These are phyloP conservation scores for Macquaria australasica DNA, from an alignment of 2,113 vertebrate species.

Conservation along the genomic window DNA sequence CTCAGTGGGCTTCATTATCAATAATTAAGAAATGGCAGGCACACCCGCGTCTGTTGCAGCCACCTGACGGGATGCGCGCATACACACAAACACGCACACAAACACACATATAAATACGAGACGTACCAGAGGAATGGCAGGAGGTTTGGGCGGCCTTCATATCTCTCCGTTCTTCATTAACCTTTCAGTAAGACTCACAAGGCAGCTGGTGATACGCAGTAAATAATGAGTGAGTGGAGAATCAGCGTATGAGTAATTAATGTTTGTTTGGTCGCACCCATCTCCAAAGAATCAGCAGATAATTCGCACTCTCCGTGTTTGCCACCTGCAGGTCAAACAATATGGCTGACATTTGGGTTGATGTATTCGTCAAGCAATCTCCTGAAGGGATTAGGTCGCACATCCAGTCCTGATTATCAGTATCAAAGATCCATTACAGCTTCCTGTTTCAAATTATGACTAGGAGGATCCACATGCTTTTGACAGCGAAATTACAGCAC, in stretches of 20 bases:
- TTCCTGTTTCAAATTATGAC: constrained; percentile 6
- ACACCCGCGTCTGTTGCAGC: constrained; percentile 67
- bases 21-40: constrained; percentile 84
- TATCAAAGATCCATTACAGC: constrained; percentile 17
- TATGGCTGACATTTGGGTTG: constrained; percentile 56
- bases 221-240: constrained; percentile 71
- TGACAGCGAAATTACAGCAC: neutral
- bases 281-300: constrained; percentile 42
- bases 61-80: constrained; percentile 57
- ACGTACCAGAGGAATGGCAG: constrained; percentile 42
- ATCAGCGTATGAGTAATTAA: constrained; percentile 64
- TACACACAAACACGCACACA: constrained; percentile 11
- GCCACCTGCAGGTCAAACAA: constrained; percentile 55
- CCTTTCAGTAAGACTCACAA: constrained; percentile 71
- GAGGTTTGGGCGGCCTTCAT: constrained; percentile 58
- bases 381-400: constrained; percentile 4
- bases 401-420: constrained; percentile 25
- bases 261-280: constrained; percentile 59
- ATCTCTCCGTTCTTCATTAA: constrained; percentile 74
- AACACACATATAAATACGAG: constrained; percentile 22
- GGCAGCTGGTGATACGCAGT: constrained; percentile 68
- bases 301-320: constrained; percentile 30
- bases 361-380: constrained; percentile 24
- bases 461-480: neutral
- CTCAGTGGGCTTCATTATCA: constrained; percentile 81